Evolutionary conservation across 1,140 invertebrate genomes (phyloP), one percentile per base, ranked within the genome.

Genomic region (Calycopis cecrops): DNA sequence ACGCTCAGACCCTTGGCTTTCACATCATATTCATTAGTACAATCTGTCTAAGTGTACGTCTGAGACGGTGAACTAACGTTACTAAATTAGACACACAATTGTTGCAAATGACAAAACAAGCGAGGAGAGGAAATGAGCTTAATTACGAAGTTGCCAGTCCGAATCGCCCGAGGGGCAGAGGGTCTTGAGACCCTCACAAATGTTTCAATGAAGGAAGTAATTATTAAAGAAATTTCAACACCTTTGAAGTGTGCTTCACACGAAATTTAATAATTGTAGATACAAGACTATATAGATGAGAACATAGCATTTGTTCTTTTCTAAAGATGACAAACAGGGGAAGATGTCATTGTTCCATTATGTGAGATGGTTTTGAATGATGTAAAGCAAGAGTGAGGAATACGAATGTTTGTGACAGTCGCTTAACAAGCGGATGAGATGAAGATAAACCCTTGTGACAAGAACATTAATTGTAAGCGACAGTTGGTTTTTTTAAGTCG

Each of bases 121-220:
- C 66, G 57, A 52, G 76, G 62, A 59, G 55, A 59, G 73, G 73
- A 83, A 86, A 86, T 86, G 76, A 84, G 83, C 83, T 83, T 86
- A 84, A 83, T 86, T 86, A 86, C 75, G 76, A 77, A 83, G 79
- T 86, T 80, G 76, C 68, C 60, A 70, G 80, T 79, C 75, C 76
- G 67, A 79, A 68, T 70, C 71, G 67, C 64, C 76, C 63, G 69
- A 69, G 79, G 80, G 74, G 68, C 67, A 66, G 63, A 67, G 74
- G 66, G 70, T 63, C 70, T 73, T 65, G 67, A 82, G 74, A 74
- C 75, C 73, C 77, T 84, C 71, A 75, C 66, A 65, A 76, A 67
- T 79, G 72, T 76, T 81, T 73, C 76, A 77, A 74, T 73, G 74
- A 69, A 75, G 71, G 71, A 67, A 73, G 67, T 74, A 84, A 85